Evolutionary conservation across 1,140 invertebrate genomes (phyloP).

Genomic region (Ephestia elutella): DNA sequence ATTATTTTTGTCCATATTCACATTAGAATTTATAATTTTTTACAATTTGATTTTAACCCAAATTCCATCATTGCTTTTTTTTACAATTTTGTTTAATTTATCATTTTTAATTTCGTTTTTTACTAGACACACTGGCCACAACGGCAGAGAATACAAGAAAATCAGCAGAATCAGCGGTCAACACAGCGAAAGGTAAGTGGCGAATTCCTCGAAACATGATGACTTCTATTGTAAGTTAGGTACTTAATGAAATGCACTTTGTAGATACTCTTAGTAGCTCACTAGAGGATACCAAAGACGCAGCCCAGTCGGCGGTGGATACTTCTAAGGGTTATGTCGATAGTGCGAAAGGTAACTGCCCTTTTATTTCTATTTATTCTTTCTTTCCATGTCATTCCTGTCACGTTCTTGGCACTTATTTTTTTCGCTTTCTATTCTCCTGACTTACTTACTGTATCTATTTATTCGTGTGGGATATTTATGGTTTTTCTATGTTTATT

Average conservation of each 20-base stretch:
- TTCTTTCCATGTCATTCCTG: slow-evolving; percentile 8
- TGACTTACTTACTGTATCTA: slow-evolving; percentile 12
- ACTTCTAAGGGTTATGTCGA: slow-evolving; percentile 38
- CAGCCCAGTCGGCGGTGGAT: slow-evolving; percentile 35
- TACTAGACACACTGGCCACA: slow-evolving; percentile 55
- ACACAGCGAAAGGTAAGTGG: slow-evolving; percentile 35
- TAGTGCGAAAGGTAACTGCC: slow-evolving; percentile 44
- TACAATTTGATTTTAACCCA: no score
- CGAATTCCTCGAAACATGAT: slow-evolving; percentile 3
- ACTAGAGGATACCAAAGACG: slow-evolving; percentile 40
- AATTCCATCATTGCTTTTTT: no score
- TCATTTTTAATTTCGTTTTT: slow-evolving; percentile 17
- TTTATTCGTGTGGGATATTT: slow-evolving; percentile 11
- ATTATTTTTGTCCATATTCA: no score
- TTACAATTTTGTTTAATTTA: slow-evolving; percentile 18
- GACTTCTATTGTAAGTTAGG: background rate
- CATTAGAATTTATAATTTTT: slow-evolving; percentile 2
- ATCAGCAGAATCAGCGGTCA: slow-evolving; percentile 44
- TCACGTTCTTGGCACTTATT: slow-evolving; percentile 10
- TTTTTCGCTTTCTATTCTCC: no score
- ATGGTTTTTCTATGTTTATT: slow-evolving; percentile 13
- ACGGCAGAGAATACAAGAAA: slow-evolving; percentile 63
- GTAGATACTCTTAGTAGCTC: slow-evolving; percentile 24
- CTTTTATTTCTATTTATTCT: background rate
- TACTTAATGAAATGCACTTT: slow-evolving; percentile 3